phyloP scores from a whole-genome alignment of 1,140 invertebrate species.

The Paraescarpia echinospica region DNA sequence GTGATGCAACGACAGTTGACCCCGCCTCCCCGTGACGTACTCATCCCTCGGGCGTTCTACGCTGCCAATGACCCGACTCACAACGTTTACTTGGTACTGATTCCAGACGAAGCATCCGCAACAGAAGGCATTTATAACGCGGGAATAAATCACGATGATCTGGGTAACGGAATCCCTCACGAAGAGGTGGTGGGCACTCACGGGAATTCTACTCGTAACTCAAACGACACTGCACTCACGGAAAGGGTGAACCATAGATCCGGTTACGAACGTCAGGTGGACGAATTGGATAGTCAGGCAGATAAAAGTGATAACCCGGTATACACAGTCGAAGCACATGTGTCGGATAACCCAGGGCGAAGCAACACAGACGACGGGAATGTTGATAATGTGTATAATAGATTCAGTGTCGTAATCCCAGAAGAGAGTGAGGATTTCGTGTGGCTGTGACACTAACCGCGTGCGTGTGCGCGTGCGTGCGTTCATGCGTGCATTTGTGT shows the following conservation, averaged over 20 bases:
- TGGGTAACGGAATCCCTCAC: background rate
- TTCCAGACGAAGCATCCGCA: background rate
- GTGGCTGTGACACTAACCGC: background rate
- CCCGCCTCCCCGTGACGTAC: background rate
- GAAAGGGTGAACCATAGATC: background rate
- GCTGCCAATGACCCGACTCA: background rate
- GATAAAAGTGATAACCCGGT: background rate
- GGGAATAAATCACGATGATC: background rate
- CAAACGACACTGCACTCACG: background rate
- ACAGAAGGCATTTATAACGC: background rate
- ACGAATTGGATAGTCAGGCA: background rate
- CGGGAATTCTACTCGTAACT: background rate
- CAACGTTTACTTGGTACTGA: background rate
- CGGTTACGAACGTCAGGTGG: background rate
- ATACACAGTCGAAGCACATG: background rate
- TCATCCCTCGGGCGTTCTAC: background rate
- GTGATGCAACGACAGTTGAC: background rate
- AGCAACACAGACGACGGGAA: background rate
- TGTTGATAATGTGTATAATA: background rate
- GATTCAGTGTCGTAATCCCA: background rate
- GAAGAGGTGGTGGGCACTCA: background rate
- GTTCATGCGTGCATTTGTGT: background rate
- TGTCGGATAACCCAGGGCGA: background rate
- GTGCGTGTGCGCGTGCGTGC: background rate
- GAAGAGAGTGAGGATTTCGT: background rate